Conservation (phyloP, 37 sponge, comb jelly and placozoan species). For the Cliona cf. orientalis region DNA sequence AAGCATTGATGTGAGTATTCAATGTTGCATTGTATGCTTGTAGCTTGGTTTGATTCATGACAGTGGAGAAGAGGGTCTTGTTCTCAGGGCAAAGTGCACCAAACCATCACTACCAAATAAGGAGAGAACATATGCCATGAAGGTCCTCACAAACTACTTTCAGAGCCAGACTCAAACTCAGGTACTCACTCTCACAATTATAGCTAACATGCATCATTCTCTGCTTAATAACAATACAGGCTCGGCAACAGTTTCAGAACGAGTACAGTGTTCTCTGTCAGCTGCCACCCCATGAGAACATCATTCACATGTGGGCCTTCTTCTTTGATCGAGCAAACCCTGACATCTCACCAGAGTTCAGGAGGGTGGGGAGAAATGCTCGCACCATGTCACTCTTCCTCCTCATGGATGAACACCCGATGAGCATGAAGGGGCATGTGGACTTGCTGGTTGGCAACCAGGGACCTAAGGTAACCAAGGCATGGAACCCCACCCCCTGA, state of each 20-base stretch:
- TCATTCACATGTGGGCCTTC: slow-evolving; percentile 87
- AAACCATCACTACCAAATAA: slow-evolving; percentile 39
- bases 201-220: neutral
- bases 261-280: slow-evolving; percentile 87
- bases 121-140: slow-evolving; percentile 71
- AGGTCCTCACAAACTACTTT: slow-evolving; percentile 70
- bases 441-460: slow-evolving; percentile 14
- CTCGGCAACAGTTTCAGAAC: slow-evolving; percentile 54
- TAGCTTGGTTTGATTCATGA: slow-evolving; percentile 56
- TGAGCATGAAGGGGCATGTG: slow-evolving; percentile 57
- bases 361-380: slow-evolving; percentile 4
- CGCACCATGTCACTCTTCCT: slow-evolving; percentile 76
- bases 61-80: slow-evolving; percentile 34
- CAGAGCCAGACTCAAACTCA: slow-evolving; percentile 50
- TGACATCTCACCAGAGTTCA: slow-evolving; percentile 30
- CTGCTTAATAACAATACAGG: slow-evolving; percentile 37
- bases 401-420: slow-evolving; percentile 72
- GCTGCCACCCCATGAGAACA: slow-evolving; percentile 82
- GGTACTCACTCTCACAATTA: slow-evolving; percentile 25
- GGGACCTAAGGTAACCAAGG: slow-evolving; percentile 60
- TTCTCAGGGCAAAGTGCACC: slow-evolving; percentile 60
- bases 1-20: neutral
- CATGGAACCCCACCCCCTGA: neutral
- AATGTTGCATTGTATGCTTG: neutral
- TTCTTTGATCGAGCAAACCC: slow-evolving; percentile 81